These are phyloP conservation scores for Bursaphelenchus mucronatus DNA, from an alignment of 1,140 invertebrate species.

Conservation along the genomic window DNA sequence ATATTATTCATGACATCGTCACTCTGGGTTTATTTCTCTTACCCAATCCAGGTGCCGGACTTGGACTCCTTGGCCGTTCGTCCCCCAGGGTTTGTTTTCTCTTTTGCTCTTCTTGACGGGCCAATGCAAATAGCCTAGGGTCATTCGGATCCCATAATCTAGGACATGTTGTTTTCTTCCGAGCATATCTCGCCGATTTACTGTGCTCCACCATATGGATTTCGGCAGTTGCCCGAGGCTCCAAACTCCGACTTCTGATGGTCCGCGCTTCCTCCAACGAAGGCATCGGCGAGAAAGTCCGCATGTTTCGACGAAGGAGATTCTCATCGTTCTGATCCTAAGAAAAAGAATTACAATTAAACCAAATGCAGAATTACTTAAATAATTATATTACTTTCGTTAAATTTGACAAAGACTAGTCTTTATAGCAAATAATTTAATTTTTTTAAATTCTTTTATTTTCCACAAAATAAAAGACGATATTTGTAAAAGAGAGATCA, in stretches of 20 bases:
- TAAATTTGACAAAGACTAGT: no score
- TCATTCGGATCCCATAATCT: conserved; percentile 42
- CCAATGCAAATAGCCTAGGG: conserved; percentile 15
- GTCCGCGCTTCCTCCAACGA: conserved; percentile 6
- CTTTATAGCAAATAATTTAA: no score
- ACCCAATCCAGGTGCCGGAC: conserved; percentile 9
- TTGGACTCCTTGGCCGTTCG: conserved; percentile 5
- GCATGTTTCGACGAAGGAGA: conserved; percentile 9
- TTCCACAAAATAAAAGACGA: neutral
- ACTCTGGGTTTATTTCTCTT: neutral
- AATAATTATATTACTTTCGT: no score
- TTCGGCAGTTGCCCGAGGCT: conserved; percentile 11
- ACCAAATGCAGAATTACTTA: no score
- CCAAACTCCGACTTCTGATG: conserved; percentile 7
- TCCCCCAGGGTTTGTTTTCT: neutral
- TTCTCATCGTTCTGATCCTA: neutral
- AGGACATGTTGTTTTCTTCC: conserved; percentile 24
- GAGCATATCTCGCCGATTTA: conserved; percentile 40
- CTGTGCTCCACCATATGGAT: conserved; percentile 28
- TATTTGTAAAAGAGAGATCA: neutral
- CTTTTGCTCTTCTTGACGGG: conserved; percentile 2
- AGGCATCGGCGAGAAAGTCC: neutral
- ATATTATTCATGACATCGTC: no score
- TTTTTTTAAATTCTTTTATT: neutral
- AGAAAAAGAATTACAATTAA: neutral